Evolutionary conservation across 37 sponge, comb jelly and placozoan species (phyloP), one percentile per base, ranked within the genome.

Genomic region (Ephydatia muelleri): DNA sequence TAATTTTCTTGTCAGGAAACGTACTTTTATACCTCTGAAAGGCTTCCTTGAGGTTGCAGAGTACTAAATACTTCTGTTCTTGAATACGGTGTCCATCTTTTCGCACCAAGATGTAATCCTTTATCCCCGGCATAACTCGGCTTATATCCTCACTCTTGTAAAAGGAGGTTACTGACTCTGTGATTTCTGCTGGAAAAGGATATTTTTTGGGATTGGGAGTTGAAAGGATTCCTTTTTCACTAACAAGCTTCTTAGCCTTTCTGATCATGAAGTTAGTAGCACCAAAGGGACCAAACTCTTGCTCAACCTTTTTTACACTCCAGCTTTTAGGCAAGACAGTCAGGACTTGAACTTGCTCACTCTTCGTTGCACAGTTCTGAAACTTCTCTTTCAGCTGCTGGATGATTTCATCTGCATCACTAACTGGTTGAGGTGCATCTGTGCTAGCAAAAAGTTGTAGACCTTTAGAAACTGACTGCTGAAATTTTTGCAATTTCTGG

Each of bases 111-210:
- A 85, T 78, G 65, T 9, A 76, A 79, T 85, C 85, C 43, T 76
- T 85, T 26, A 25, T 76, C 4, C 79, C 85, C 34, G 85, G 78
- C 82, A 81, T 81, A 47, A 70, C 35, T 70, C 82, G 74, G 75
- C 73, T 81, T 2, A 69, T 37, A 69, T 81, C 82, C 68, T 81
- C 82, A 69, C n/a, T 23, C 23, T 81, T 35, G 14, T 81, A 70
- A 57, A 81, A 81, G 4, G 68, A 29, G 23, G n/a, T 37, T 65
- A 81, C 82, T 30, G 68, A 38, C 12, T 49, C 26, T n/a, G 32
- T 26, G 23, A 70, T 81, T 33, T 70, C 39, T 69, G 36, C 40
- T 19, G 82, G 70, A 35, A 81, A 67, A 29, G 70, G 68, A 37
- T 25, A 67, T 34, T 70, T 70, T 37, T 81, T 69, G 38, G 82